A percentile compares a stretch with the other conserved stretches of the same genome.
Evolutionary conservation across 2,888 invertebrate genomes (phyloP).

Genomic region (Chrysolina oricalcia): DNA sequence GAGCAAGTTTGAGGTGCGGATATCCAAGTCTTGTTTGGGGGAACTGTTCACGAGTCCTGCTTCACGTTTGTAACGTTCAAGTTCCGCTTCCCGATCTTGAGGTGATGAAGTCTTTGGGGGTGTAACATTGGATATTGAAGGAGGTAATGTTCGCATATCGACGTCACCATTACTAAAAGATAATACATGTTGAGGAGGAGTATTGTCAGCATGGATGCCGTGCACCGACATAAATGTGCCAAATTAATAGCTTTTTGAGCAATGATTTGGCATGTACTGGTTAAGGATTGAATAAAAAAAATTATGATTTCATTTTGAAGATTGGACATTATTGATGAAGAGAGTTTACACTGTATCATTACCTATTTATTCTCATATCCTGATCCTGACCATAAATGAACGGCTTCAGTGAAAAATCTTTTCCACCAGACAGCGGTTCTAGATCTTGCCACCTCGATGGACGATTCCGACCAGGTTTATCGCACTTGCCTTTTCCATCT

Average conservation of each 20-base stretch:
- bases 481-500: constrained; percentile 56
- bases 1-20: constrained; percentile 48
- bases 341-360: constrained; percentile 24
- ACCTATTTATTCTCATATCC: constrained; percentile 70
- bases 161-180: constrained; percentile 69
- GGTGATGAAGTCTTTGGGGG: constrained; percentile 29
- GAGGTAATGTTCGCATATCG: constrained; percentile 70
- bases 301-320: too few relatives aligned
- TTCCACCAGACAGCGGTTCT: constrained; percentile 57
- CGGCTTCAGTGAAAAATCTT: constrained; percentile 60
- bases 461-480: constrained; percentile 62
- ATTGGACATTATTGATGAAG: too few relatives aligned
- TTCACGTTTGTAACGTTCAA: constrained; percentile 60
- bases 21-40: constrained; percentile 58
- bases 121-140: constrained; percentile 45
- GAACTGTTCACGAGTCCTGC: constrained; percentile 50
- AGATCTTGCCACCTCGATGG: constrained; percentile 70
- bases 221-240: too few relatives aligned
- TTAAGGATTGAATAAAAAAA: too few relatives aligned
- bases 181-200: constrained; percentile 10
- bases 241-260: too few relatives aligned
- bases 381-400: constrained; percentile 67
- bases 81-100: constrained; percentile 50
- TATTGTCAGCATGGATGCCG: not conserved
- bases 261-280: too few relatives aligned